These are phyloP conservation scores for Drosophila bunnanda DNA, from an alignment of 2,888 invertebrate genomes.

Conservation along the genomic window DNA sequence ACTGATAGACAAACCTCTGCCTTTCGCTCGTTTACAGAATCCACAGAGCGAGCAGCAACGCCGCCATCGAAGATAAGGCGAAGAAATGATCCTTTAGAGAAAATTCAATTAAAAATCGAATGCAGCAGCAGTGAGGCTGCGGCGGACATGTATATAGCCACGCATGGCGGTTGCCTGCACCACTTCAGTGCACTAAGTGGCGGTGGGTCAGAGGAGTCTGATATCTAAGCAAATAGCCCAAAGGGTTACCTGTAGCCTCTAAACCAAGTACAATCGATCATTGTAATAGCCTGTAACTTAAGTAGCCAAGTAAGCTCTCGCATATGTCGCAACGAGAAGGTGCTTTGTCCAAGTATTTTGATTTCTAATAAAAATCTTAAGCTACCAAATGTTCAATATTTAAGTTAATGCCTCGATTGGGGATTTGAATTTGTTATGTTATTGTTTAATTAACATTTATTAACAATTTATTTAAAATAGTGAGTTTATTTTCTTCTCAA, in stretches of 20 bases:
- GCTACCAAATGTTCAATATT: constrained; percentile 17
- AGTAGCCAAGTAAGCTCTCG: constrained; percentile 53
- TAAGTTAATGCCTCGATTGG: neutral
- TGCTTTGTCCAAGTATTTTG: constrained; percentile 59
- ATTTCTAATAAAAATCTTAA: constrained; percentile 60
- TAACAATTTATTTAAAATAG: too few species aligned
- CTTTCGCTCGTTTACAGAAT: constrained; percentile 73
- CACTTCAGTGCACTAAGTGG: constrained; percentile 54
- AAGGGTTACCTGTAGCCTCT: constrained; percentile 27
- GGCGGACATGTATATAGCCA: constrained; percentile 74
- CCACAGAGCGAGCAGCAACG: constrained; percentile 44
- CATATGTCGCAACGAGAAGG: constrained; percentile 59
- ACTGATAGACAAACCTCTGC: constrained; percentile 66
- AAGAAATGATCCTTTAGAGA: constrained; percentile 55
- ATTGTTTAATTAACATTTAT: too few species aligned
- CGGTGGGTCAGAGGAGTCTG: constrained; percentile 57
- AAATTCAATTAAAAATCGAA: constrained; percentile 49
- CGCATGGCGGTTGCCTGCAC: constrained; percentile 80
- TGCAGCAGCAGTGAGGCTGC: constrained; percentile 50
- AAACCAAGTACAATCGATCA: constrained; percentile 52
- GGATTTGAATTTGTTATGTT: too few species aligned
- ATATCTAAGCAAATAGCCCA: constrained; percentile 55
- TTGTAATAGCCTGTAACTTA: constrained; percentile 57
- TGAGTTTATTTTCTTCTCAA: neutral
- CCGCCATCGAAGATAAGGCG: constrained; percentile 37